Base-by-base conservation (phyloP, 2,888 invertebrate species). In the Germaria angustata region DNA sequence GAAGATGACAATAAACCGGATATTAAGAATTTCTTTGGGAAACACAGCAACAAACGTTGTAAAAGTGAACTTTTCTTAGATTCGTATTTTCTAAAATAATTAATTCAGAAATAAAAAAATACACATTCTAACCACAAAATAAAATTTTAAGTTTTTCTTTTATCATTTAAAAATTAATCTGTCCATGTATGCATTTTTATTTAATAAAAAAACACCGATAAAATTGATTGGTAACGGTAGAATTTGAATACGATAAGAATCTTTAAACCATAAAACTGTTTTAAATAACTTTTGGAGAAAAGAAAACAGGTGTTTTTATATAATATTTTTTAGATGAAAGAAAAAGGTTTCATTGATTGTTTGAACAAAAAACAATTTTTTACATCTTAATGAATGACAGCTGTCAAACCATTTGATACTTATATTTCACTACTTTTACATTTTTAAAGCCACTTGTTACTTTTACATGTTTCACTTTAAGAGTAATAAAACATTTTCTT, bases 151-250 rank as follows among this genome's bases (percentile, higher is more conserved):
- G n/a, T 11, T 46, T 57, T 20, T 55, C 24, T 72, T 5, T 22
- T 32, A 63, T 24, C 44, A 34, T 44, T 20, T 9, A 2, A 32
- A 34, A 36, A 57, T 28, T 46, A 55, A 49, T 75, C 13, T 0
- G 61, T 63, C 13, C 28, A 9, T 66, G 11, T 46, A 28, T 24
- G 22, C 34, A 13, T n/a, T 13, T 32, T 11, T n/a, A 15, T 24
- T 20, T 51, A 24, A 20, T 39, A 34, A 13, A 0, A n/a, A 53
- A 63, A 8, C 17, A 28, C n/a, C 39, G 15, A 75, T 75, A 79
- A 75, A 71, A 71, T 71, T 75, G 75, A 71, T 82, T 75, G 17
- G 69, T 71, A 82, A 82, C 59, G 65, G 75, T 36, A 65, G 57
- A 63, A 3, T 15, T 15, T 53, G 7, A 53, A 46, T 11, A 36